phyloP scores from a whole-genome alignment of 2,797 vertebrate species.

The Neopelma chrysocephalum region DNA sequence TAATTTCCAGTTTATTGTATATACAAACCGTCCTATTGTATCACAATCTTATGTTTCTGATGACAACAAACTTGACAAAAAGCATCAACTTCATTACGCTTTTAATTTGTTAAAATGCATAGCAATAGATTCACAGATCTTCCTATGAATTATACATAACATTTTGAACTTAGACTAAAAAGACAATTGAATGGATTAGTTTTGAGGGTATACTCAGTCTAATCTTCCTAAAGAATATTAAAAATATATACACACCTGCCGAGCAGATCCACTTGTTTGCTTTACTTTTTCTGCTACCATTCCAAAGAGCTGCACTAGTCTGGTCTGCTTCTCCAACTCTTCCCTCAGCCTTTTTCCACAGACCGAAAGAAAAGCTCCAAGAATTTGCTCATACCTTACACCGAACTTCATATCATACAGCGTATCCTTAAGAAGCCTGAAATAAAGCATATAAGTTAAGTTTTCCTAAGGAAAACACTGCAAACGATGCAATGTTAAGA shows the following conservation, averaged over 20 bases:
- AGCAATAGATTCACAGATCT: not conserved
- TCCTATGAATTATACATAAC: not conserved
- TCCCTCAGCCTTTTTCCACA: slow-evolving; percentile 87
- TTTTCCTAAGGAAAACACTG: not conserved
- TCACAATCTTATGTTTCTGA: not conserved
- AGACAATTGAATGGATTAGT: not conserved
- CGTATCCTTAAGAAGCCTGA: slow-evolving; percentile 93
- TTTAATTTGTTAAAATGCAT: not conserved
- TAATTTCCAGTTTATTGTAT: not conserved
- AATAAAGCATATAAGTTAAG: slow-evolving; percentile 40
- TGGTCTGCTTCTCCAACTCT: slow-evolving; percentile 91
- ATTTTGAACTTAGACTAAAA: not conserved
- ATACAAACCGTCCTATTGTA: not conserved
- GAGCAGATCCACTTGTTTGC: slow-evolving; percentile 86
- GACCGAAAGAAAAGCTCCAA: slow-evolving; percentile 90
- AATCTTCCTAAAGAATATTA: not conserved
- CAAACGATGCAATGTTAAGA: not conserved
- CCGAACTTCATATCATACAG: slow-evolving; percentile 89
- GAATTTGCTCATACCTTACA: slow-evolving; percentile 86
- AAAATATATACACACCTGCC: slow-evolving; percentile 83
- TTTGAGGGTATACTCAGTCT: not conserved
- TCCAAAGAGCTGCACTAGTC: slow-evolving; percentile 89
- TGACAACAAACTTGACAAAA: not conserved
- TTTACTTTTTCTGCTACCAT: slow-evolving; percentile 93
- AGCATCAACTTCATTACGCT: not conserved